Base-by-base conservation (phyloP, 2,888 invertebrate species). In the Hecatera dysodea region DNA sequence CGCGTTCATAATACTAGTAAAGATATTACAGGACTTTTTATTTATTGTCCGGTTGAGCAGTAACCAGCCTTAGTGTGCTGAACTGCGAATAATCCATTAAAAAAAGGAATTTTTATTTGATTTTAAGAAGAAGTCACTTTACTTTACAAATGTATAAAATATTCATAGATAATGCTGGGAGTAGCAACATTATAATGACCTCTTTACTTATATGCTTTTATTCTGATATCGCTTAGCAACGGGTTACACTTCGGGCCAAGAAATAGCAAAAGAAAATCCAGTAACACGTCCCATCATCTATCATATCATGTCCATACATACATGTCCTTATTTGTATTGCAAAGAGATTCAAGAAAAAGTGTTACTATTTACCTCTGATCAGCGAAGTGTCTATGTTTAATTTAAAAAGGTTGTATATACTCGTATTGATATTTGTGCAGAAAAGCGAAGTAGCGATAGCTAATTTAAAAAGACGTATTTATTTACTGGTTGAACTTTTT, bases 341-440 rank as follows among this genome's bases (percentile, higher is more conserved):
- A 29, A 66, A 60, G 8, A 1, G 12, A 74, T 69, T 74, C 66
- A 56, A 66, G 46, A 74, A 78, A 78, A 78, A 74, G 65, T 57
- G 22, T 53, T 2, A 59, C 46, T 48, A 17, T 48, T 48, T 52
- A 67, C 24, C 36, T 24, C n/a, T 0, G 29, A 56, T 39, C 24
- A 59, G 2, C 29, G 12, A 22, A 36, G 19, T 27, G 33, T 15
- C n/a, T 53, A n/a, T 42, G 8, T 27, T 27, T 74, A 27, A 42
- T 55, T 53, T 44, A 12, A 55, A 70, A 27, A 22, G 4, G 9
- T 27, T 33, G 15, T 39, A 1, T 29, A n/a, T n/a, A n/a, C n/a
- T n/a, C n/a, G n/a, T n/a, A 19, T 19, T 19, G 36, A 48, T 29
- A 52, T 33, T 64, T 22, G 50, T 17, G 22, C 8, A 44, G 11